Conservation (phyloP, 2,888 invertebrate genomes). For the Beris morrisii region DNA sequence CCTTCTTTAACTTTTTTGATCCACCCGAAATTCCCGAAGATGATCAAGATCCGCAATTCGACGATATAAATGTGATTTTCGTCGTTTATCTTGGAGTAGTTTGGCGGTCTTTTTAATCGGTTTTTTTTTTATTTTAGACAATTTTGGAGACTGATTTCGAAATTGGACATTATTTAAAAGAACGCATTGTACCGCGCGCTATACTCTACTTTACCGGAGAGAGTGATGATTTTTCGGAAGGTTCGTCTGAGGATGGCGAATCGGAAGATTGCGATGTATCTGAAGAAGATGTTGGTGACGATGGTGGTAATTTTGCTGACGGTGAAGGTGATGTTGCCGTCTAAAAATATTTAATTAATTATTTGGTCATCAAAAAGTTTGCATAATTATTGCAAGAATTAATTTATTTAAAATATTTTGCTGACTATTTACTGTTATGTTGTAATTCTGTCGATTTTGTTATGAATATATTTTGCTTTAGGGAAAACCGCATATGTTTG, state of each 20-base stretch:
- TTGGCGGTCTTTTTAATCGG: background rate
- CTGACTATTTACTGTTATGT: no score
- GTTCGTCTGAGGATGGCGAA: conserved; percentile 23
- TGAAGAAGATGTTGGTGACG: conserved; percentile 62
- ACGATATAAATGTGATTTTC: conserved; percentile 45
- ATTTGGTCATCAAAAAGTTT: background rate
- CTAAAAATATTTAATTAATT: background rate
- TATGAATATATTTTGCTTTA: no score
- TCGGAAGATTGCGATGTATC: conserved; percentile 61
- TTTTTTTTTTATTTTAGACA: conserved; percentile 16
- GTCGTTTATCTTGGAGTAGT: background rate
- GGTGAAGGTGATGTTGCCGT: conserved; percentile 41
- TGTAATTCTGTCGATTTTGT: no score
- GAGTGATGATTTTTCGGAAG: conserved; percentile 60
- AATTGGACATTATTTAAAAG: conserved; percentile 95
- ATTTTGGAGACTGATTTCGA: conserved; percentile 81
- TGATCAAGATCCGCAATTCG: conserved; percentile 46
- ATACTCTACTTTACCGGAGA: conserved; percentile 95
- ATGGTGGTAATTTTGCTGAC: conserved; percentile 44
- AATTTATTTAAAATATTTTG: no score
- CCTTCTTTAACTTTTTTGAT: conserved; percentile 90
- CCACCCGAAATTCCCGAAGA: conserved; percentile 62
- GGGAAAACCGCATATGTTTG: no score
- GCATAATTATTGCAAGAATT: background rate
- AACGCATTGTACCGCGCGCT: conserved; percentile 92